Base-by-base conservation (phyloP, 37 sponge, comb jelly and placozoan genomes). In the Amphimedon queenslandica region DNA sequence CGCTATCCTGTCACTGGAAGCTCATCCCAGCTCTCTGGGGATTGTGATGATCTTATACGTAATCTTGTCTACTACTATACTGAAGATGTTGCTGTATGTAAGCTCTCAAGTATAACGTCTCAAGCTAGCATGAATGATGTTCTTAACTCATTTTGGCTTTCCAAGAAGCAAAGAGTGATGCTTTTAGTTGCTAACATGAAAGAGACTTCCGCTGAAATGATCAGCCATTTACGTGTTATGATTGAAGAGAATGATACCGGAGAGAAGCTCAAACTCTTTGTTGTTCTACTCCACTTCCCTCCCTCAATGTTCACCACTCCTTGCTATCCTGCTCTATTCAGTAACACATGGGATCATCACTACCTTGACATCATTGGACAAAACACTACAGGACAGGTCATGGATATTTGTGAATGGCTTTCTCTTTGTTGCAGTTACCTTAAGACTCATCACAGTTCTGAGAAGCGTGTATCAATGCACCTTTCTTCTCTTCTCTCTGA, bases 211-310 rank as follows among this genome's bases (percentile, higher is more conserved):
- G 58, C 61, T 29, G 80, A 84, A 56, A 82, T 91, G 64, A 78
- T 95, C 25, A 95, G 91, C 84, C 92, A 88, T 64, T 43, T 95
- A 16, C 69, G 96, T 1, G 81, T 88, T 41, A 88, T 91, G 92
- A 85, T 91, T 36, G 96, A 95, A 55, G 92, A 95, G 42, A 69
- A 57, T 18, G 96, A 89, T 51, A 66, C 53, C 39, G 37, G 23
- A 39, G 67, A 38, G 68, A 39, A 27, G 3, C 73, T 58, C 39
- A 95, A 95, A 39, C 83, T 88, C 28, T 87, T 91, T 79, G 86
- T 91, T 0, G 71, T 91, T 1, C 69, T 95, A 23, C 92, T 95
- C 24, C 94, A 93, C 79, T 93, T 82, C 40, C 86, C 89, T 25
- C 76, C 87, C 18, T 64, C 76, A 37, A 88, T 73, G 37, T 82